Base-by-base conservation (phyloP, 2,113 vertebrate species). In the Ochotona curzoniae region DNA sequence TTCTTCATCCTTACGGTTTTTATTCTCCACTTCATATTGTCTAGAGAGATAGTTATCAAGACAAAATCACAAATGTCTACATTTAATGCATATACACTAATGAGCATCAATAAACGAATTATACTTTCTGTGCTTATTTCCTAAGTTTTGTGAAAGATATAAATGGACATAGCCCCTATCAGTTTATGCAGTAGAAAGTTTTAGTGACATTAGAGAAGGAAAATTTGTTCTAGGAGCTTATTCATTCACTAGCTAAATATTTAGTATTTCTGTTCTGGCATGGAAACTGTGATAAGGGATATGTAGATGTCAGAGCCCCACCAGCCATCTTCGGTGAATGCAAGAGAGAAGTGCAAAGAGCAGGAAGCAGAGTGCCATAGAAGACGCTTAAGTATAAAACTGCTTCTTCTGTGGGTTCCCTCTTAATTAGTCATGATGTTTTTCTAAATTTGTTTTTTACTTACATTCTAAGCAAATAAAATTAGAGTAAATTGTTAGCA, bases 401-500 rank as follows among this genome's bases (percentile, higher is more conserved):
- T 76, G 61, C 83, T 93, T 54, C 25, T 74, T 80, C 75, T 80
- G n/a, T 84, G 28, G 21, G 71, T 7, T 85, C 1, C 49, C 28
- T 82, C 14, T 70, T 8, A 20, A 54, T 7, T 63, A 75, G 17
- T 91, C 38, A 82, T 57, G 32, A 15, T 66, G 4, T 14, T 23
- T 69, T 21, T 80, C 61, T 93, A 61, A 57, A 28, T 89, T 87
- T 78, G 7, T 25, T 91, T 54, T 57, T 86, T 89, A 74, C 30
- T 73, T 80, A 91, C n/a, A 26, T 30, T 74, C 63, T 44, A 90
- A 90, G 54, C 63, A 83, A 89, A 84, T 35, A 83, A 75, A 54
- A 64, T 61, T 66, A 85, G 87, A 94, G 74, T 84, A 73, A 49
- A 71, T 82, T 85, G 51, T 71, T 94, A 44, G 61, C 49, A 38